Base-by-base conservation (phyloP, 2,113 vertebrate species). In the Psammodynastes pulverulentus region DNA sequence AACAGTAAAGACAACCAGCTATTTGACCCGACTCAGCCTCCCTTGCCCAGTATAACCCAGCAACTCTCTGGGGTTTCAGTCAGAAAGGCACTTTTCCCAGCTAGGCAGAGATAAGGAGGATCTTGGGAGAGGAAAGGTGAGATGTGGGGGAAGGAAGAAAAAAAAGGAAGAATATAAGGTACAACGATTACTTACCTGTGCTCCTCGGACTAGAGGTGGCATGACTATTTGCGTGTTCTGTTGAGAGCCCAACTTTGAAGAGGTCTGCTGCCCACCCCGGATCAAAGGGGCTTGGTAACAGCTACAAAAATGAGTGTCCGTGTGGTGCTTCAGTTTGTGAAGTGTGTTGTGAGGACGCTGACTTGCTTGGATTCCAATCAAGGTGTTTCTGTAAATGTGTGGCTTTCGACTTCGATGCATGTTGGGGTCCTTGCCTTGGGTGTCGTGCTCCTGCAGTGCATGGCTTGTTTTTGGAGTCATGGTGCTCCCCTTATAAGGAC, bases 191-290 rank as follows among this genome's bases (percentile, higher is more conserved):
- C 45, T 96, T 85, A 99, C 99, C 98, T 99, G 99, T 0, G 99
- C 98, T 87, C 99, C 99, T 96, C 99, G 97, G 94, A 99, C 98
- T 19, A 99, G 97, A 0, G 99, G 98, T 0, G 99, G 99, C 99
- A 99, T 99, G 87, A 98, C 98, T 23, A 98, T 98, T 96, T 99
- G 99, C 0, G 98, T 97, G 96, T 97, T 98, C 58, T 98, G 96
- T 94, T 97, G 97, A 0, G 98, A 97, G 62, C 98, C 97, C 88
- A 98, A 94, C 93, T 99, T 99, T 39, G 98, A 97, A 39, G 98
- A 98, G 43, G 97, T 72, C 94, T 99, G 99, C 90, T 99, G 98
- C 23, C 99, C 99, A 10, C 99, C 99, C 0, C 99, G 98, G 91
- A 99, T 98, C 97, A 99, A 93, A 0, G 99, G 99, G 13, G 43